Evolutionary conservation across 2,888 invertebrate species (phyloP).

Genomic region (Pecten maximus): DNA sequence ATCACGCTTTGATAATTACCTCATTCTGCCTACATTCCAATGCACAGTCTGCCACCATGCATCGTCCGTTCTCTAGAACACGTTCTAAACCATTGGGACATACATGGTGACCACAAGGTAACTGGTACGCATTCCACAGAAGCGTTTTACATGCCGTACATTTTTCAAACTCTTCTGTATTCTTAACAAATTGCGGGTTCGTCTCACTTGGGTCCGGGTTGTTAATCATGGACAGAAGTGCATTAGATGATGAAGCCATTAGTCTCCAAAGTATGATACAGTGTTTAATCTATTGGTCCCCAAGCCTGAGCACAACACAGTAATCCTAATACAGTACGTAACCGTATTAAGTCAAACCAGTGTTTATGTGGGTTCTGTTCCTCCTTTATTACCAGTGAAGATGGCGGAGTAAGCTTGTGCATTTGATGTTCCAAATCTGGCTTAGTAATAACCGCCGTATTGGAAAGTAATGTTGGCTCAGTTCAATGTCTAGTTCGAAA

Average conservation of each 20-base stretch:
- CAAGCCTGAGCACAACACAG: not conserved
- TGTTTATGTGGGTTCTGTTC: not conserved
- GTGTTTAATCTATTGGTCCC: not conserved
- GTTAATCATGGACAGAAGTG: not conserved
- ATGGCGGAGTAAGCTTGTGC: not conserved
- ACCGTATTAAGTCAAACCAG: not conserved
- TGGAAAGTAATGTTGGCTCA: too few relatives aligned
- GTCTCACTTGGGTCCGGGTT: not conserved
- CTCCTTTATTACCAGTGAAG: not conserved
- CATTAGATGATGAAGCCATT: not conserved
- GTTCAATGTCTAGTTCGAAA: too few relatives aligned
- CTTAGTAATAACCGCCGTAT: not conserved
- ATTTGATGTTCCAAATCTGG: not conserved
- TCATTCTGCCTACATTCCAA: not conserved
- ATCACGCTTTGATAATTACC: not conserved
- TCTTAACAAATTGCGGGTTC: not conserved
- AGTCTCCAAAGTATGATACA: not conserved
- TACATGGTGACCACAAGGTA: not conserved
- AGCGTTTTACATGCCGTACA: not conserved
- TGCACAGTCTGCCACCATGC: not conserved
- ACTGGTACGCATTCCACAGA: not conserved
- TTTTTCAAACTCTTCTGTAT: not conserved
- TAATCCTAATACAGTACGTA: not conserved
- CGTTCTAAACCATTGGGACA: not conserved
- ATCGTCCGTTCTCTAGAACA: not conserved